Evolutionary conservation across 2,888 invertebrate species (phyloP).

Genomic region (Synergus umbraculus): DNA sequence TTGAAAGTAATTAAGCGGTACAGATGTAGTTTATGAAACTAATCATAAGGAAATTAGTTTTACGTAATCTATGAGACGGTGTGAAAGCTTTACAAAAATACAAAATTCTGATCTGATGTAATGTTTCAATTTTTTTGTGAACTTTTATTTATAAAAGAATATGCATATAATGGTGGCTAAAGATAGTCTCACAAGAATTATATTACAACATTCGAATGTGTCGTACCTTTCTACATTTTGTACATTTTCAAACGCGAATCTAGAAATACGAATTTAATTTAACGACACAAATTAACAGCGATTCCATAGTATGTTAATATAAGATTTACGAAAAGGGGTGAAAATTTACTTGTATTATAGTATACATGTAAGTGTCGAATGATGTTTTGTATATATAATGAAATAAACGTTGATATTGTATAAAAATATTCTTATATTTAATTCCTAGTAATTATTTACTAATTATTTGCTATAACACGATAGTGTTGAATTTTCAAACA

Average conservation of each 20-base stretch:
- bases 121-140: neutral
- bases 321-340: neutral
- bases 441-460: too few species aligned
- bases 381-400: conserved; percentile 67
- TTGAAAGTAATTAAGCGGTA: neutral
- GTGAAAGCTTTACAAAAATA: neutral
- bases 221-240: conserved; percentile 67
- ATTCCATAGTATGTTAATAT: conserved; percentile 1
- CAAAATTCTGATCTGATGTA: neutral
- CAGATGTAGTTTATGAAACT: neutral
- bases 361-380: conserved; percentile 50
- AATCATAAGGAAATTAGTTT: neutral
- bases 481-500: too few species aligned
- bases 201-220: conserved; percentile 16
- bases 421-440: conserved; percentile 37
- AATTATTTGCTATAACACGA: too few species aligned
- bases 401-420: conserved; percentile 66
- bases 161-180: neutral
- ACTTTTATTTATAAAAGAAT: neutral
- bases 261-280: conserved; percentile 51
- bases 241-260: conserved; percentile 61
- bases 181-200: neutral
- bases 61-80: neutral
- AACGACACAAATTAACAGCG: conserved; percentile 25
- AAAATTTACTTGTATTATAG: conserved; percentile 3